A percentile compares a stretch with the other conserved stretches of the same genome.
These are phyloP conservation scores for Himalopsyche japonica DNA, from an alignment of 2,888 invertebrate genomes.

Conservation along the genomic window DNA sequence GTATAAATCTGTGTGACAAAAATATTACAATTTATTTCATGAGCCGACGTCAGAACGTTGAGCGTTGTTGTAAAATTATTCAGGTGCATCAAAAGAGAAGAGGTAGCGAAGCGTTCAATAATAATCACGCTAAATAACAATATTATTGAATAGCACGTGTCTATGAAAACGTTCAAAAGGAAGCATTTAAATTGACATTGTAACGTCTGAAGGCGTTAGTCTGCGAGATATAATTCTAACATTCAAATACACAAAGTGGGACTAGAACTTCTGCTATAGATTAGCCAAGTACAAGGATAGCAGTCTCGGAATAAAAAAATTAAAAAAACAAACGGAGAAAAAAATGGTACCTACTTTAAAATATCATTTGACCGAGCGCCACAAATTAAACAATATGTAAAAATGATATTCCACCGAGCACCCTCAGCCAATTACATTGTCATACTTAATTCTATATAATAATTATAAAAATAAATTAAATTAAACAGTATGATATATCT, in stretches of 20 bases:
- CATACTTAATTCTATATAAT: not conserved
- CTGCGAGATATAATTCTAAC: no score
- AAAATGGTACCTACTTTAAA: no score
- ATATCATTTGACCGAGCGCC: no score
- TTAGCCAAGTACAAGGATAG: no score
- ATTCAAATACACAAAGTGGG: no score
- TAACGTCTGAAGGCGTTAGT: not conserved
- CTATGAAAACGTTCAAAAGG: not conserved
- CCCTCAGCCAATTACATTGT: not conserved
- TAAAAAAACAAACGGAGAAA: no score
- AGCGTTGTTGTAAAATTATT: not conserved
- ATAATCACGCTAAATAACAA: not conserved
- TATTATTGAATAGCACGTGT: not conserved
- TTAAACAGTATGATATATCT: not conserved
- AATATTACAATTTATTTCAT: not conserved
- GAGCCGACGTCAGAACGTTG: not conserved
- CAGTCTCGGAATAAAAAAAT: no score
- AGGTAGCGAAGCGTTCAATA: not conserved
- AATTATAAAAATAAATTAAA: not conserved
- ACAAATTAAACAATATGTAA: not conserved
- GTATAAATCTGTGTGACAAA: not conserved
- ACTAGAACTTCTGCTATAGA: no score
- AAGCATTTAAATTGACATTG: not conserved
- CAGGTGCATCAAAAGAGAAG: not conserved
- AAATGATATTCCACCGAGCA: not conserved